Evolutionary conservation across 2,113 vertebrate species (phyloP).

Genomic region (Girardinichthys multiradiatus): DNA sequence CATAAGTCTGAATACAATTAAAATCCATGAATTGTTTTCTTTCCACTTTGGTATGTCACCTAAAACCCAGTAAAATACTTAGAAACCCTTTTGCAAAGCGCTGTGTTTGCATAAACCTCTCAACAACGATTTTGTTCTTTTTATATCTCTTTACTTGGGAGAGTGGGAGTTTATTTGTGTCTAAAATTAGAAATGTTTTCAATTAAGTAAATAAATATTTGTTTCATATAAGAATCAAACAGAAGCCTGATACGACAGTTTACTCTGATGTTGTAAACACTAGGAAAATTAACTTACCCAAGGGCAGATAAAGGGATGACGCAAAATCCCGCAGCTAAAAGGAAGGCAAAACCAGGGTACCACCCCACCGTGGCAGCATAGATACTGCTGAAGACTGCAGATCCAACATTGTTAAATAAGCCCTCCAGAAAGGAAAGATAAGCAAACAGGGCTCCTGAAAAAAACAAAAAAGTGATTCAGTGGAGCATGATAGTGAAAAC

Average conservation of each 20-base stretch:
- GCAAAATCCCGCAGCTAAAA: slow-evolving; percentile 85
- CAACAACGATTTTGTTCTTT: background rate
- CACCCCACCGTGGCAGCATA: slow-evolving; percentile 89
- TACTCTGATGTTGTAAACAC: background rate
- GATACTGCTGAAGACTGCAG: slow-evolving; percentile 82
- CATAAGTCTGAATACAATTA: no score
- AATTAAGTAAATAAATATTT: background rate
- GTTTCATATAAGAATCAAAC: no score
- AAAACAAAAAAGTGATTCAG: slow-evolving; percentile 12
- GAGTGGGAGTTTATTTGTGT: background rate
- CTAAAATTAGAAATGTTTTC: no score
- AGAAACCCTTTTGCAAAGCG: background rate
- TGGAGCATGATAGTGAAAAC: background rate
- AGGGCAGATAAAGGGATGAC: slow-evolving; percentile 82
- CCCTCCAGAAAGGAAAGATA: slow-evolving; percentile 89
- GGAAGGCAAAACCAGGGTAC: slow-evolving; percentile 89
- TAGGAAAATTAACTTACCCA: slow-evolving; percentile 80
- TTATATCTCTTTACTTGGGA: background rate
- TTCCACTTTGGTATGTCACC: no score
- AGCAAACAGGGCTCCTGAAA: slow-evolving; percentile 91
- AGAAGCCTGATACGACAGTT: background rate
- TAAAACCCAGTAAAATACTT: no score
- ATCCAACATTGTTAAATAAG: slow-evolving; percentile 73
- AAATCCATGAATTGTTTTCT: no score
- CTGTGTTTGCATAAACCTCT: background rate